Evolutionary conservation across 1,140 invertebrate genomes (phyloP), one percentile per base, ranked within the genome.

Genomic region (Drosophila subobscura): DNA sequence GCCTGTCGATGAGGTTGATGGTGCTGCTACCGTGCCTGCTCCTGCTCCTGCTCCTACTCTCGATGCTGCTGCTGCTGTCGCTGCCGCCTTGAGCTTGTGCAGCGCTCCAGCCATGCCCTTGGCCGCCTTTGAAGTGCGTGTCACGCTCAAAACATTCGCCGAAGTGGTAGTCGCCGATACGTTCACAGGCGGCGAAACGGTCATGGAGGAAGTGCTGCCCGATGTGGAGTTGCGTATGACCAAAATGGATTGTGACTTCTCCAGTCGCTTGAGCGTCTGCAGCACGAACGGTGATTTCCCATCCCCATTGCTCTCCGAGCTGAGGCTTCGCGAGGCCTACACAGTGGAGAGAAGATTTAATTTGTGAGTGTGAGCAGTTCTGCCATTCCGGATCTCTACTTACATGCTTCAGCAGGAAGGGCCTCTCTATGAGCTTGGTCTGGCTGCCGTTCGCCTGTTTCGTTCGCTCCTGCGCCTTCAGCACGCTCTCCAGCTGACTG

Each of bases 161-260:
- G 70, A 29, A 16, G 56, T 47, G 57, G 81, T 20, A 45, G 40
- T 1, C 16, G 72, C 57, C 8, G 67, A 37, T 10, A 49, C 50
- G 52, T 56, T 42, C 8, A 40, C 46, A 16, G 46, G 76, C 14
- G 70, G 54, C 20, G 65, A 52, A 1, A 56, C 72, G 40, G 59
- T 61, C 53, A 66, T 81, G 33, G 67, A 65, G 56, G 55, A n/a
- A 29, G 20, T 37, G 47, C 20, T 56, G 42, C 33, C 14, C 8
- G 72, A 37, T 8, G 73, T 55, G 12, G 89, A 77, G 61, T 91
- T 91, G 6, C 91, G 86, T 74, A 91, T 91, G 5, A 91, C 91
- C 51, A 91, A 55, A 16, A 91, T 91, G 25, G 90, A 91, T 60
- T 91, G 91, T 0, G 90, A 91, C 71, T 91, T 91, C 64, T 91